Conservation (phyloP, 2,113 vertebrate species). For the Microcebus jonahi region DNA sequence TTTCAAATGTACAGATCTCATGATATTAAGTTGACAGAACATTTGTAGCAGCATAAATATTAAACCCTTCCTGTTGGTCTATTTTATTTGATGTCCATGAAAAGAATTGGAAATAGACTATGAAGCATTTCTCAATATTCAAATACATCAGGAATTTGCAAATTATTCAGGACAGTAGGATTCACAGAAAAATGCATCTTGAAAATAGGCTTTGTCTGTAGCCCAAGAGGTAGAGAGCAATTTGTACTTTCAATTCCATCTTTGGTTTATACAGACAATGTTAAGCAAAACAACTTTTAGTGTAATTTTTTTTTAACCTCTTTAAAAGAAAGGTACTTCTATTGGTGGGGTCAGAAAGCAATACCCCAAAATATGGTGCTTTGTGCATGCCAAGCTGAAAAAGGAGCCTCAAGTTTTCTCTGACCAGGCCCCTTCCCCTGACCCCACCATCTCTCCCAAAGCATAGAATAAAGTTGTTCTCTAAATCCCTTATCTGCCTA, state of each 20-base stretch:
- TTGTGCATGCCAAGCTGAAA: no score
- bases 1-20: no score
- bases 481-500: no score
- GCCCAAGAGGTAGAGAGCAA: not conserved
- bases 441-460: no score
- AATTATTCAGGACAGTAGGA: not conserved
- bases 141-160: not conserved
- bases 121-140: not conserved
- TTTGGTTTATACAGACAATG: not conserved
- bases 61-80: not conserved
- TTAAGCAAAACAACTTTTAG: constrained; percentile 43
- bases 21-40: not conserved
- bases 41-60: not conserved
- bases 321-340: not conserved
- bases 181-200: not conserved
- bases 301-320: not conserved
- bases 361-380: no score
- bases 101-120: constrained; percentile 1
- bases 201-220: constrained; percentile 25
- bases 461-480: no score
- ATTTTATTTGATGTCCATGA: not conserved
- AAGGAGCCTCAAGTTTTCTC: no score
- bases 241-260: not conserved
- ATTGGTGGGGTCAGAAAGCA: no score
- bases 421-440: no score